Base-by-base conservation (phyloP, 2,888 invertebrate genomes). In the Agonopterix arenella region DNA sequence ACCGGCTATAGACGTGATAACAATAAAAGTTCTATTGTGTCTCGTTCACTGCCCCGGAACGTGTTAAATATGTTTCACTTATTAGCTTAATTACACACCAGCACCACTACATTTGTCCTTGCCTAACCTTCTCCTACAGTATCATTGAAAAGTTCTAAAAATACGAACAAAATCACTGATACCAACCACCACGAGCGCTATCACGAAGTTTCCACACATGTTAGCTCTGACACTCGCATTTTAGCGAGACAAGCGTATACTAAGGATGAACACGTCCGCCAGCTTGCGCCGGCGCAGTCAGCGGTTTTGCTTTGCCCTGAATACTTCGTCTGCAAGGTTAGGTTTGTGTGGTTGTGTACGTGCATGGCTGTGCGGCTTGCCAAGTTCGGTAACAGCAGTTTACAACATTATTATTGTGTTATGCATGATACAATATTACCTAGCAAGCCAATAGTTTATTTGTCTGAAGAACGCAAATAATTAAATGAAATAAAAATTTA, bases 171-270 rank as follows among this genome's bases (percentile, higher is more conserved):
- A 28, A 28, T 28, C 43, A 43, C n/a, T 9, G 13, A 43, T 13
- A 43, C 43, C 43, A 43, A 76, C 52, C 48, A 76, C 52, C 48
- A 76, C 59, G 38, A 73, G 55, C 52, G 65, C 60, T 58, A 77
- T 68, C 68, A 62, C 72, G 77, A 80, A 77, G 75, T 73, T 74
- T 64, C 66, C 73, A 68, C 61, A 67, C 84, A 84, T 84, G 70
- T 61, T 76, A 61, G 59, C 48, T 60, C 54, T 59, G 11, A 43
- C 13, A 51, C 66, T 67, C 61, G 70, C 82, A 84, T 84, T 69
- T 73, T 76, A 65, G 60, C 57, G 58, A 53, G 59, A 60, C 58
- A 55, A 54, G 52, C 44, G 44, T 51, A 45, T 55, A 61, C 57
- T 59, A 59, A 52, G 50, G 56, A 55, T 52, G 48, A 60, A 65